These are phyloP conservation scores for Rhombomys opimus DNA, from an alignment of 2,113 vertebrate species.

Conservation along the genomic window DNA sequence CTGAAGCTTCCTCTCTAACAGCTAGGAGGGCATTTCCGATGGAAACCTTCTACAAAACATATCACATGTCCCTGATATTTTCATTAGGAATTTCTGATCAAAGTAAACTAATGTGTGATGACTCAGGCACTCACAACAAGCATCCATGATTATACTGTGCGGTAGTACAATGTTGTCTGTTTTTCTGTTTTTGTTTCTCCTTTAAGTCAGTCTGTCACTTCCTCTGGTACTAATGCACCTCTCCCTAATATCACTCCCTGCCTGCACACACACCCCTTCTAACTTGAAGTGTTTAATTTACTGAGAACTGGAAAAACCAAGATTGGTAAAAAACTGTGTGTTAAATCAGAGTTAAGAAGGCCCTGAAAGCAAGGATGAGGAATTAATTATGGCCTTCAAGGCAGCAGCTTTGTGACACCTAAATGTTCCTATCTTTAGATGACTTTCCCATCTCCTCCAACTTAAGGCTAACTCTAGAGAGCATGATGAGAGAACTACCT, in stretches of 20 bases:
- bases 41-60: slow-evolving; percentile 19
- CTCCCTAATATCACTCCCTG: slow-evolving; percentile 59
- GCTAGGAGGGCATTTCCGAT: background rate
- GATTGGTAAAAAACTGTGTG: slow-evolving; percentile 61
- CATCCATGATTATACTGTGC: slow-evolving; percentile 51
- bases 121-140: slow-evolving; percentile 39
- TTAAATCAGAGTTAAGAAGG: slow-evolving; percentile 65
- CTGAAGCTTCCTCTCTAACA: background rate
- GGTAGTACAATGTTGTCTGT: background rate
- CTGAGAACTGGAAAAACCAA: slow-evolving; percentile 59
- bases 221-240: slow-evolving; percentile 38
- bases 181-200: background rate
- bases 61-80: background rate
- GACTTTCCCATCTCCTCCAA: slow-evolving; percentile 66
- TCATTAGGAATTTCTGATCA: slow-evolving; percentile 36
- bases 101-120: slow-evolving; percentile 29
- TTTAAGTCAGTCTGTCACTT: slow-evolving; percentile 65
- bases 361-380: slow-evolving; percentile 57
- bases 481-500: slow-evolving; percentile 25
- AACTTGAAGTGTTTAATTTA: slow-evolving; percentile 69
- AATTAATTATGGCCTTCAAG: slow-evolving; percentile 69
- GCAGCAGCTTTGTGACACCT: slow-evolving; percentile 64
- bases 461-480: slow-evolving; percentile 62
- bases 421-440: slow-evolving; percentile 70
- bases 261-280: slow-evolving; percentile 59